Base-by-base conservation (phyloP, 2,888 invertebrate species). In the Polymixis flavicincta region DNA sequence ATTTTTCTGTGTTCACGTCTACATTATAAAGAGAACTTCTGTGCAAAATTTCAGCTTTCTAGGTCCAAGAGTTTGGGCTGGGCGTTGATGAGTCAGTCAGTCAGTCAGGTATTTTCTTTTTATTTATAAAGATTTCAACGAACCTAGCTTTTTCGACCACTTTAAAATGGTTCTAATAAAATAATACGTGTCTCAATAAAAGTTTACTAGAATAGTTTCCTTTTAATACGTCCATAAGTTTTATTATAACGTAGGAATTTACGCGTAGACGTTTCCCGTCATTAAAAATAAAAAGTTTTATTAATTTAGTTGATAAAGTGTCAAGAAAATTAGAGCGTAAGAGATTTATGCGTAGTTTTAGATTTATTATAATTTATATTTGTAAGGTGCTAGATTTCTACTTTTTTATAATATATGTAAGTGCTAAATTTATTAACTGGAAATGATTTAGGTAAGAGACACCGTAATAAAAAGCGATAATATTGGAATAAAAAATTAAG, bases 151-250 rank as follows among this genome's bases (percentile, higher is more conserved):
- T 4, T 42, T 64, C 6, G 14, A 17, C n/a, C 2, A 32, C n/a
- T 64, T n/a, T 4, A 63, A 64, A n/a, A 22, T 1, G 4, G 42
- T 52, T 64, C 4, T 0, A 52, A 65, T 28, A 25, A 61, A 73
- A 60, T 28, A 61, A 42, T 28, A 50, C 28, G 59, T 45, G n/a
- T 45, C 59, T 61, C 48, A 67, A 61, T 63, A 66, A 68, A 63
- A 66, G 14, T 19, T 59, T 37, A 45, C 22, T 37, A 67, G 32
- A 59, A 60, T 73, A 55, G 32, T 73, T 64, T 69, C 0, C 8
- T 73, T 71, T 74, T 74, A 60, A 74, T 57, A 75, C 19, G 69
- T 52, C 45, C 55, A 45, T 60, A 13, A 74, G 14, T 69, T 80
- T 79, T 75, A 80, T 67, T 67, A 61, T 50, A 42, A 19, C 37